A percentile compares a stretch with the other conserved stretches of the same genome.
Evolutionary conservation across 2,113 vertebrate species (phyloP).

Genomic region (Megaceryle maxima): DNA sequence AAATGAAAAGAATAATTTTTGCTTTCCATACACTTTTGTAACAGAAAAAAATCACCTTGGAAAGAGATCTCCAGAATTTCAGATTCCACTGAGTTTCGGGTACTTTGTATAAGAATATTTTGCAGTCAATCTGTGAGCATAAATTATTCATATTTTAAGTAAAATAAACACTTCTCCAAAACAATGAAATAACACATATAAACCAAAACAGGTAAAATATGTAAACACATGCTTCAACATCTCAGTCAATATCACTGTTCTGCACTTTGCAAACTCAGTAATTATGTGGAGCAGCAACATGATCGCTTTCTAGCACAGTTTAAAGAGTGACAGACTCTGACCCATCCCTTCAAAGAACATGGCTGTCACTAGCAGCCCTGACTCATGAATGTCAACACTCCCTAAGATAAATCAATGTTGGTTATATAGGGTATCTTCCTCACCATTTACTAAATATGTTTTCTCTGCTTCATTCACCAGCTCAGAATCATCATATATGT

Average conservation of each 20-base stretch:
- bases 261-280: background rate
- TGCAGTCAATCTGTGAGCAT: background rate
- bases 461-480: background rate
- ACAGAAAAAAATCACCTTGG: background rate
- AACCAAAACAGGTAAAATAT: background rate
- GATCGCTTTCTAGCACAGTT: background rate
- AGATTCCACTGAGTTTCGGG: background rate
- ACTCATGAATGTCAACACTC: background rate
- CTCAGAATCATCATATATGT: background rate
- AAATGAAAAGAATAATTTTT: background rate
- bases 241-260: background rate
- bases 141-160: background rate
- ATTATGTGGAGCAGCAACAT: background rate
- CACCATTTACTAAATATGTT: background rate
- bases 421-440: background rate
- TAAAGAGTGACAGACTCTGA: background rate
- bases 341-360: background rate
- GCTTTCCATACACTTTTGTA: background rate
- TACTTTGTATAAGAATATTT: background rate
- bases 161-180: background rate
- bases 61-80: background rate
- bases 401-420: background rate
- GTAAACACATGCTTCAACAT: background rate
- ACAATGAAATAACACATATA: background rate
- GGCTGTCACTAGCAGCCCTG: background rate